Conservation (phyloP, 2,888 invertebrate genomes). For the Dichetophora obliterata region DNA sequence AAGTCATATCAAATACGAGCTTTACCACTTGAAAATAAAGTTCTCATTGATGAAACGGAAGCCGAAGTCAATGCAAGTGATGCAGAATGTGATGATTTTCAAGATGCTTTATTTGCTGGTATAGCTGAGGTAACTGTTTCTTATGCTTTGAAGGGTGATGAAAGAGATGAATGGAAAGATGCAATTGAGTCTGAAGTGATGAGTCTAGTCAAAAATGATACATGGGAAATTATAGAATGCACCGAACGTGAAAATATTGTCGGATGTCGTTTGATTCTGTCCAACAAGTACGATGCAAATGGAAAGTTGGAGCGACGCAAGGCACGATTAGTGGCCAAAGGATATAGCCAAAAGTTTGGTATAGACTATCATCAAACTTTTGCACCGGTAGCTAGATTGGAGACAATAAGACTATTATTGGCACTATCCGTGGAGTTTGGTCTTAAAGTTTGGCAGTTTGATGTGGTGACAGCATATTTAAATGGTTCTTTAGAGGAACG, state of each 20-base stretch:
- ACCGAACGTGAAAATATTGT: slow-evolving; percentile 18
- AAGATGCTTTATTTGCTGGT: too few species aligned
- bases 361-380: slow-evolving; percentile 42
- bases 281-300: slow-evolving; percentile 33
- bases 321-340: slow-evolving; percentile 5
- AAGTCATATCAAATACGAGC: too few species aligned
- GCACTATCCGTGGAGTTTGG: slow-evolving; percentile 39
- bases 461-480: too few species aligned
- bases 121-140: too few species aligned
- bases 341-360: slow-evolving; percentile 36
- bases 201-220: slow-evolving; percentile 43
- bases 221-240: slow-evolving; percentile 37
- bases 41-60: too few species aligned
- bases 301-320: slow-evolving; percentile 22
- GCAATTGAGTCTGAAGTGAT: too few species aligned
- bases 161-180: slow-evolving; percentile 22
- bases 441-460: slow-evolving; percentile 35
- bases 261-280: slow-evolving; percentile 45
- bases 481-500: slow-evolving; percentile 29
- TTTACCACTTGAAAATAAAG: too few species aligned
- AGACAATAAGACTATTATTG: slow-evolving; percentile 42
- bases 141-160: too few species aligned
- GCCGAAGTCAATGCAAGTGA: too few species aligned
- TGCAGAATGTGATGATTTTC: too few species aligned
- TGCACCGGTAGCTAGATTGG: slow-evolving; percentile 41